Evolutionary conservation across 2,888 invertebrate genomes (phyloP).

Genomic region (Mimas tiliae): DNA sequence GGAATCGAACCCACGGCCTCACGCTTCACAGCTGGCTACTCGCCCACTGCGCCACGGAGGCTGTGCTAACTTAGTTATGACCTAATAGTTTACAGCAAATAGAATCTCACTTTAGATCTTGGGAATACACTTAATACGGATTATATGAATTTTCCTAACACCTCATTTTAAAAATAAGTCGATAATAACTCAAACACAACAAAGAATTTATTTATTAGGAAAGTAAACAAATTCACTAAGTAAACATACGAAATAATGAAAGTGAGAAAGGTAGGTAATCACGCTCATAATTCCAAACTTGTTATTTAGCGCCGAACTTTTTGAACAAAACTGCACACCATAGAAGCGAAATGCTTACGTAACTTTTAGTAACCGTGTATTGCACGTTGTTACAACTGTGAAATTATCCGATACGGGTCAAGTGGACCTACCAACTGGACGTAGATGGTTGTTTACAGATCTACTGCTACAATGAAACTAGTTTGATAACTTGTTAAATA

Average conservation of each 20-base stretch:
- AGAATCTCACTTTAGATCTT: no score
- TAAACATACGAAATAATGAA: constrained; percentile 9
- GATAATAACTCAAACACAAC: neutral
- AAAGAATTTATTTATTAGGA: neutral
- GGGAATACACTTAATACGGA: no score
- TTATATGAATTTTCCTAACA: no score
- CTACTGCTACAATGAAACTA: constrained; percentile 29
- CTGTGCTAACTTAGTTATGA: no score
- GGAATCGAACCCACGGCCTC: no score
- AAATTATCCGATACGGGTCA: constrained; percentile 38
- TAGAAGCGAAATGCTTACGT: constrained; percentile 31
- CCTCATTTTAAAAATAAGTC: neutral
- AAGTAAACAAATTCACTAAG: neutral
- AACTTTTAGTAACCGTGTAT: constrained; percentile 32
- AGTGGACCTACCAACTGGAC: constrained; percentile 27
- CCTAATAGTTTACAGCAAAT: no score
- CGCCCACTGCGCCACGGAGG: no score
- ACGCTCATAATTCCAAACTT: constrained; percentile 42
- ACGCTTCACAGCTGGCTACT: no score
- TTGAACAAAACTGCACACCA: constrained; percentile 32
- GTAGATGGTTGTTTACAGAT: constrained; percentile 30
- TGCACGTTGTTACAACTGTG: constrained; percentile 32
- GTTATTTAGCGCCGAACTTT: constrained; percentile 45
- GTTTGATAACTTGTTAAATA: constrained; percentile 29
- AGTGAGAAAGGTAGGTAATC: constrained; percentile 31